phyloP scores from a whole-genome alignment of 2,888 invertebrate genomes.

The Phorcus lineatus region DNA sequence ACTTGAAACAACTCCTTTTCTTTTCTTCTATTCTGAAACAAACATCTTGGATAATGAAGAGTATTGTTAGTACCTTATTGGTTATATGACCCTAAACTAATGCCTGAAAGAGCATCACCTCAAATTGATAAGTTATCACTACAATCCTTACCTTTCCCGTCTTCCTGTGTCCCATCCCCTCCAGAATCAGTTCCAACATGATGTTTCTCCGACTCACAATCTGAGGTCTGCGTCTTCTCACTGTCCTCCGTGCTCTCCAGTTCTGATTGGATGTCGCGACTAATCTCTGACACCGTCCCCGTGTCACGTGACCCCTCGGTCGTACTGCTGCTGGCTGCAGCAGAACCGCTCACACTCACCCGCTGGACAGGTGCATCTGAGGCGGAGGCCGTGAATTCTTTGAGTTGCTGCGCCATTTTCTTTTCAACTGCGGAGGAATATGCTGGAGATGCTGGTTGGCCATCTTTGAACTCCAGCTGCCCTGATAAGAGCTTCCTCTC shows the following conservation, averaged over 20 bases:
- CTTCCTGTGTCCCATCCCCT: conserved; percentile 48
- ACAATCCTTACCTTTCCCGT: conserved; percentile 40
- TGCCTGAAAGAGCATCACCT: background rate
- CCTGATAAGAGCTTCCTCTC: background rate
- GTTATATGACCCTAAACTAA: background rate
- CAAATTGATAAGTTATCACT: background rate
- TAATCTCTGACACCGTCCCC: conserved; percentile 58
- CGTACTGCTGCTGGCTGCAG: conserved; percentile 52
- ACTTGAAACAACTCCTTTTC: no score
- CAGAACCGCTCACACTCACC: background rate
- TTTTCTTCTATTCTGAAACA: no score
- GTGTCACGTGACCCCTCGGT: conserved; percentile 59
- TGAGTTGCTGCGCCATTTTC: conserved; percentile 71
- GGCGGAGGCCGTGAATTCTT: conserved; percentile 47
- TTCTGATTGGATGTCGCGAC: conserved; percentile 60
- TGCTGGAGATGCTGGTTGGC: background rate
- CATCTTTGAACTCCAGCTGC: background rate
- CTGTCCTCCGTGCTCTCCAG: conserved; percentile 50
- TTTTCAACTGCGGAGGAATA: conserved; percentile 53
- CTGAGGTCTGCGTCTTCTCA: conserved; percentile 54
- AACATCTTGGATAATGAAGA: no score
- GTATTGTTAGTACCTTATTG: background rate
- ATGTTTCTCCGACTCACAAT: conserved; percentile 45
- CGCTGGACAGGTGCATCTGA: conserved; percentile 7
- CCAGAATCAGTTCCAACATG: conserved; percentile 48